A percentile compares a stretch with the other conserved stretches of the same genome.
phyloP scores from a whole-genome alignment of 2,113 vertebrate species.

The Chamaetylas fuelleborni region DNA sequence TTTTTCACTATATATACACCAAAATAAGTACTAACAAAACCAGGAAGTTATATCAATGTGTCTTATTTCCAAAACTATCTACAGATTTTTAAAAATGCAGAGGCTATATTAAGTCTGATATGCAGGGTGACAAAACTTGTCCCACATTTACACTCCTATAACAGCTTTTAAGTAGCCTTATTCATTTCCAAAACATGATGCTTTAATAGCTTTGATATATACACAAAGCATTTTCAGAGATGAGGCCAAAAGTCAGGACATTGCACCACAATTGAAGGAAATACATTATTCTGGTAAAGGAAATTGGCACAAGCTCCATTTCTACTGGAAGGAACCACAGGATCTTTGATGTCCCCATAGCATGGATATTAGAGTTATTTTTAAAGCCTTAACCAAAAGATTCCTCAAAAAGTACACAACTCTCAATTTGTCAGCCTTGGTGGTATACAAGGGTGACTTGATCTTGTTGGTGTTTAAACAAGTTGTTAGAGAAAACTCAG shows the following conservation, averaged over 20 bases:
- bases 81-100: neutral
- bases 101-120: neutral
- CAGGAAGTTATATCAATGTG: neutral
- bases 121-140: neutral
- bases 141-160: neutral
- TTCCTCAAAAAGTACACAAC: neutral
- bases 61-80: neutral
- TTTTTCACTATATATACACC: neutral
- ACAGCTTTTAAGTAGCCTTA: neutral
- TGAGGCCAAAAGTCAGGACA: constrained; percentile 51
- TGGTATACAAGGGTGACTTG: neutral
- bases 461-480: neutral
- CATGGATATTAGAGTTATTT: constrained; percentile 18
- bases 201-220: neutral
- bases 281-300: constrained; percentile 52
- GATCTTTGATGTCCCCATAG: constrained; percentile 32
- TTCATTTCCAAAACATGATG: neutral
- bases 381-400: constrained; percentile 33
- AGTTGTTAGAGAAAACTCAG: neutral
- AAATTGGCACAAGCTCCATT: constrained; percentile 21
- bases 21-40: neutral
- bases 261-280: constrained; percentile 59
- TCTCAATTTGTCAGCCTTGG: neutral
- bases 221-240: neutral
- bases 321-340: constrained; percentile 30